Evolutionary conservation across 30 jellyfish, hydroid and myxozoan genomes (phyloP), one percentile per base, ranked within the genome.

Genomic region (Hydractinia echinata): DNA sequence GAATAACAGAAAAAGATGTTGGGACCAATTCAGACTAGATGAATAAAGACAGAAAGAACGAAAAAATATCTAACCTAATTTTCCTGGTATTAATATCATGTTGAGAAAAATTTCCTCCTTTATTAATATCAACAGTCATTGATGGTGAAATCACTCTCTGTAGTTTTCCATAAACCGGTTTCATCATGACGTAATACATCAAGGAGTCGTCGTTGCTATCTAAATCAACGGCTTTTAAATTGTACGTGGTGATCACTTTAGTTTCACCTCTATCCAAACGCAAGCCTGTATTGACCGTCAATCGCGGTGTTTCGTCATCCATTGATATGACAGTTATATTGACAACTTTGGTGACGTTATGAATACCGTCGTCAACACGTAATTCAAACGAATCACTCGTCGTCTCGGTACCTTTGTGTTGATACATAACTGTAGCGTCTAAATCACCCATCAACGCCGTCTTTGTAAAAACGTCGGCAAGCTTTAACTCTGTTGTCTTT

Each of bases 351-450:
- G 91, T 76, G 30, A 81, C 93, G 53, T 84, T 89, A 67, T 94
- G 99, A 8, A 83, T 86, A 19, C 99, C 99, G 81, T 94, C 99
- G 8, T 87, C 66, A 8, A 94, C 99, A 5, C 77, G 50, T 50
- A 94, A 48, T 66, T 76, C 81, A 76, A 94, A 94, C 19, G 87
- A 69, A 79, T 94, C 99, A 50, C 56, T 53, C 14, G 54, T 73
- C 51, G 99, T 86, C 56, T 94, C 99, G 10, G 96, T 54, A 49
- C 99, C 99, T 73, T 94, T 95, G 70, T 94, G 96, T 64, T 94
- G 96, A 76, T 94, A 94, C 77, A 94, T 54, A 50, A 94, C 82
- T 2, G 95, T 87, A 5, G 89, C 95, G 61, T 76, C 97, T 72
- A 83, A 81, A 54, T 56, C 82, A 4, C 94, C 76, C 68, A 79